Evolutionary conservation across 2,113 vertebrate genomes (phyloP).

Genomic region (Campylorhamphus procurvoides): DNA sequence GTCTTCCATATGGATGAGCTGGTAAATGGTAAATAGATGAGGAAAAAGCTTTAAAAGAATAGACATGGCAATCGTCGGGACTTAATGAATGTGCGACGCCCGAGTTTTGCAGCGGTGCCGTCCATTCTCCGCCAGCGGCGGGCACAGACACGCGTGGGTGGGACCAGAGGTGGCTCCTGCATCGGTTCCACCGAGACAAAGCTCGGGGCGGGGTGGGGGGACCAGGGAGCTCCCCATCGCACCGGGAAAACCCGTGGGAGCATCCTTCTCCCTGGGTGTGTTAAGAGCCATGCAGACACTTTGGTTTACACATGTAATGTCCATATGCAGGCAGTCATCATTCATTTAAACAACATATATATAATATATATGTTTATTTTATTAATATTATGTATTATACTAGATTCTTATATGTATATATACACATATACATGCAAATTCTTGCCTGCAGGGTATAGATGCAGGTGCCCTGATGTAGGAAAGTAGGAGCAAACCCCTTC

Average conservation of each 20-base stretch:
- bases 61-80: not conserved
- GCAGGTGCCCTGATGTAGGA: not conserved
- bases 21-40: constrained; percentile 72
- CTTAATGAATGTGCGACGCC: constrained; percentile 40
- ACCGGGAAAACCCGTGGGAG: not conserved
- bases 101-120: not conserved
- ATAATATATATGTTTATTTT: accelerated
- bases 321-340: accelerated
- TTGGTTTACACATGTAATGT: accelerated
- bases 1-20: constrained; percentile 80
- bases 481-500: not conserved
- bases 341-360: accelerated
- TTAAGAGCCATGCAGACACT: not conserved
- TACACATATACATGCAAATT: not conserved
- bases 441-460: not conserved
- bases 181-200: not conserved
- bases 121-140: not conserved
- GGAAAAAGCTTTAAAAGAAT: constrained; percentile 63
- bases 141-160: not conserved
- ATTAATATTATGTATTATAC: accelerated
- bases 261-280: accelerated
- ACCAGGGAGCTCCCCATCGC: accelerated
- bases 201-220: not conserved
- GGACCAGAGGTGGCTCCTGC: accelerated
- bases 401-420: accelerated